phyloP scores from a whole-genome alignment of 2,113 vertebrate species.

The Chamaea fasciata region DNA sequence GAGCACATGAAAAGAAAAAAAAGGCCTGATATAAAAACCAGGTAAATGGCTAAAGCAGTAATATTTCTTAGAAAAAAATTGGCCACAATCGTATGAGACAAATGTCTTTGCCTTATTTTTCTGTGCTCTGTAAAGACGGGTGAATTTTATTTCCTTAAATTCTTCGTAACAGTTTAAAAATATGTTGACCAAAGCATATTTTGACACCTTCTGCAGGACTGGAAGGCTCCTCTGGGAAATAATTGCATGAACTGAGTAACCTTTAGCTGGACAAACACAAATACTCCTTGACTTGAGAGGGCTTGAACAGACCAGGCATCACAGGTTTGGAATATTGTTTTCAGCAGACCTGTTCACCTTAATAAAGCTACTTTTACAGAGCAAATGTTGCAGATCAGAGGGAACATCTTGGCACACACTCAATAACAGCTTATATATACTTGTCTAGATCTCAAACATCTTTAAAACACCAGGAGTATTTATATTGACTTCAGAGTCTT shows the following conservation, averaged over 20 bases:
- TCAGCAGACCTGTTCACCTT: not conserved
- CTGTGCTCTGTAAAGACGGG: not conserved
- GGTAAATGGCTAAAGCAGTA: not conserved
- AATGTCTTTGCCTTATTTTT: not conserved
- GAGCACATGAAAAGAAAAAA: not conserved
- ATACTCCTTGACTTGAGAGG: not conserved
- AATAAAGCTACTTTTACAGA: not conserved
- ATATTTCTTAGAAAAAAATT: not conserved
- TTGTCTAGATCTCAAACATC: not conserved
- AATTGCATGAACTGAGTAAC: not conserved
- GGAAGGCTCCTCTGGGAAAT: not conserved
- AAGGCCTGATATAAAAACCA: not conserved
- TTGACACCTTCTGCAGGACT: not conserved
- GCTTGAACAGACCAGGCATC: not conserved
- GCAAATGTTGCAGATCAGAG: not conserved
- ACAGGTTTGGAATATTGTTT: not conserved
- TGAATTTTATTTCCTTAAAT: not conserved
- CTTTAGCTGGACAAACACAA: not conserved
- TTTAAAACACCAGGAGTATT: not conserved
- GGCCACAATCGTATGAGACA: not conserved
- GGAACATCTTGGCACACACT: not conserved
- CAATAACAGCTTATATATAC: not conserved
- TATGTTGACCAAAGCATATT: not conserved
- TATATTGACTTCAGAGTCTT: not conserved
- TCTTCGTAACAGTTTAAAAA: not conserved